Evolutionary conservation across 2,113 vertebrate species (phyloP), one percentile per base, ranked within the genome.

Genomic region (Lutjanus erythropterus): DNA sequence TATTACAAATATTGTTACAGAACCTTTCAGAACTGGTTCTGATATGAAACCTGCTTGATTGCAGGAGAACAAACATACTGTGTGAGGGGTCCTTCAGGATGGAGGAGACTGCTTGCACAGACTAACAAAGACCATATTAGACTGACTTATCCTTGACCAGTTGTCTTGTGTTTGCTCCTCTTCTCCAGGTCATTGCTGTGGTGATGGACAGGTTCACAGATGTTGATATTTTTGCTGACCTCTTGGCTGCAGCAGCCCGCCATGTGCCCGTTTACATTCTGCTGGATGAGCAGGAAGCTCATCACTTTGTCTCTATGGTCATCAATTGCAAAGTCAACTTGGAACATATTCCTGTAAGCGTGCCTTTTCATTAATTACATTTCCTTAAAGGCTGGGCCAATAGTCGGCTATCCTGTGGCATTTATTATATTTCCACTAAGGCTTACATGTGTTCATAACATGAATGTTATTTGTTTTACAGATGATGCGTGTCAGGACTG

Each of bases 181-280:
- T 78, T 21, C 29, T 75, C 37, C 81, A 99, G 98, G 97, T 99
- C 78, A 96, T 99, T 53, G 98, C 96, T 1, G 95, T 99, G 21
- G 98, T 98, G 82, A 99, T 99, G 98, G 98, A 99, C 83, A 86
- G 95, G 73, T 99, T 99, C 88, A 99, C 98, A 0, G 98, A 99
- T 0, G 94, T 99, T 77, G 97, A 99, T 84, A 95, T 99, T 81
- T 97, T 99, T 21, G 66, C 93, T 0, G 98, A 99, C 71, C 96
- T 99, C 41, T 70, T 99, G 85, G 97, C 98, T 0, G 97, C 97
- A 0, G 96, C 98, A 0, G 93, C 94, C 0, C 97, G 97, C 19
- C 95, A 97, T 0, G 94, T 99, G n/a, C 96, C 98, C 0, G 96
- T 99, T 83, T 99, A 99, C 89, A 96, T 99, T 83, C 91, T 99